Conservation (phyloP, 2,888 invertebrate species). For the Microctonus aethiopoides region DNA sequence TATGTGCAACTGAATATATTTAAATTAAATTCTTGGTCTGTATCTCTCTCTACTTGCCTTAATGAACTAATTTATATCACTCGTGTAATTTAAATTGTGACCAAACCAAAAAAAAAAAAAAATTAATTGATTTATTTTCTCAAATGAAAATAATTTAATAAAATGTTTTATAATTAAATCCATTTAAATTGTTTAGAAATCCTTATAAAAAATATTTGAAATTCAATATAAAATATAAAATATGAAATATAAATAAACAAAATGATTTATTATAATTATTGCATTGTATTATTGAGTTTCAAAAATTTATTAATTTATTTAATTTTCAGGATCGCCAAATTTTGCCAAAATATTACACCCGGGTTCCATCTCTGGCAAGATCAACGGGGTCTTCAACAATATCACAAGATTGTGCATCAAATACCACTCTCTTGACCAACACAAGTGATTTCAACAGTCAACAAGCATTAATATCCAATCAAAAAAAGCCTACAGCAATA, state of each 20-base stretch:
- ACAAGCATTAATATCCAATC: conserved; percentile 53
- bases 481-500: conserved; percentile 29
- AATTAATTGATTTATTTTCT: no score
- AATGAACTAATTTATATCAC: neutral
- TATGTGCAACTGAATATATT: no score
- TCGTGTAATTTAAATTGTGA: conserved; percentile 15
- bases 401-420: conserved; percentile 62
- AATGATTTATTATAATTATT: neutral
- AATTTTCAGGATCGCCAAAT: conserved; percentile 54
- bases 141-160: no score
- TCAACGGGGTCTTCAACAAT: conserved; percentile 51
- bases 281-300: conserved; percentile 8
- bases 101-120: neutral
- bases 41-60: no score
- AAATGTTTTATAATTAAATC: no score
- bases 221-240: no score
- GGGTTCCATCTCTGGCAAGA: conserved; percentile 54
- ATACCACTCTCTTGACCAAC: conserved; percentile 59
- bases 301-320: conserved; percentile 13
- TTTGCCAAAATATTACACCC: conserved; percentile 58
- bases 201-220: no score
- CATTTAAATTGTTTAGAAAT: no score
- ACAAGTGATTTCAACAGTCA: conserved; percentile 65
- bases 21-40: no score
- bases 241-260: no score